Base-by-base conservation (phyloP, 2,888 invertebrate species). In the Lasioglossum villosulum region DNA sequence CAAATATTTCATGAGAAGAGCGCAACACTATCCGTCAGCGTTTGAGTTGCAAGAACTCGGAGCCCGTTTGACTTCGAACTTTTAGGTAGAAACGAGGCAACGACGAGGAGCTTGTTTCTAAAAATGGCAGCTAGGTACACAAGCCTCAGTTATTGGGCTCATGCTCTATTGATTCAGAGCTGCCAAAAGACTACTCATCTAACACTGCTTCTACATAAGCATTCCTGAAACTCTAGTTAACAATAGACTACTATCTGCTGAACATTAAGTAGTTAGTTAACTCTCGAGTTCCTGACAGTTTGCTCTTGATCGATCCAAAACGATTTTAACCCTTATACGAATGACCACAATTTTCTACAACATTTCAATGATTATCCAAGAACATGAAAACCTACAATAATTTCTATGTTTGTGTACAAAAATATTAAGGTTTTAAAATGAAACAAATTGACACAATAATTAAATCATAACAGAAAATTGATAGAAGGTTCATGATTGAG, bases 21-120 rank as follows among this genome's bases (percentile, higher is more conserved):
- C 16, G 30, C 30, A 63, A 30, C 27, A 14, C 16, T 63, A 63
- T 63, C 6, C 30, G 16, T 16, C 27, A 6, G 5, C 30, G 63
- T 63, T 63, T 63, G 63, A 63, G 63, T 63, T 63, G 30, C 63
- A 63, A 63, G 63, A 30, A 63, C 63, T 63, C 30, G 16, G 30
- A 4, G 63, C 16, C 12, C 16, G 63, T 30, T 63, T 63, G 63
- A 63, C 63, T 63, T 63, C 63, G 16, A 63, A 63, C 63, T 63
- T 30, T 27, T 6, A 30, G 30, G 63, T 30, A 30, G 30, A 30
- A 63, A 63, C 30, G 63, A 63, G 30, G 63, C 63, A 63, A 63
- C 63, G 30, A 63, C 30, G 30, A 30, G 30, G 19, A 63, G 14
- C 63, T 30, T 30, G 30, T 63, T 63, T 63, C 63, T 63, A 63